Evolutionary conservation across 1,140 invertebrate genomes (phyloP).

Genomic region (Anadara kagoshimensis): DNA sequence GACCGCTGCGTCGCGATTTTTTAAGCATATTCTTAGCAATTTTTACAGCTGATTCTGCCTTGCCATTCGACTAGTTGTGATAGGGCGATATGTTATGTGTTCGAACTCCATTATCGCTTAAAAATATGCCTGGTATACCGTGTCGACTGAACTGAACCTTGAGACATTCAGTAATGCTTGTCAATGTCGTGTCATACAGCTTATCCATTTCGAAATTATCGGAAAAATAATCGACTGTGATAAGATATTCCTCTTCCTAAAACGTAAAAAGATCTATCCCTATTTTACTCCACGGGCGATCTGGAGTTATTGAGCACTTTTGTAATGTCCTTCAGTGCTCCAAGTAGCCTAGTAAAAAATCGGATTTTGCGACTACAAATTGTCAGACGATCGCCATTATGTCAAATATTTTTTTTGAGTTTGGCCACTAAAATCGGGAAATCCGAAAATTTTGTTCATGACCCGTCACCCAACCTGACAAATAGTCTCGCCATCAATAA

Average conservation of each 20-base stretch:
- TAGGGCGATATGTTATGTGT: constrained; percentile 6
- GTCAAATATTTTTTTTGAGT: too few species aligned
- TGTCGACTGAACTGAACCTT: constrained; percentile 18
- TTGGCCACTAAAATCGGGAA: too few species aligned
- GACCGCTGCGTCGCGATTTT: constrained; percentile 1
- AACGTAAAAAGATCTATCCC: constrained; percentile 13
- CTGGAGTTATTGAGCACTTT: too few species aligned
- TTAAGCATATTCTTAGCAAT: constrained; percentile 6
- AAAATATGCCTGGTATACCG: constrained; percentile 16
- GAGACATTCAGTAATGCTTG: neutral
- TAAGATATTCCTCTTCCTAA: constrained; percentile 15
- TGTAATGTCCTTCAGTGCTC: too few species aligned
- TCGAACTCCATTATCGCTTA: constrained; percentile 14
- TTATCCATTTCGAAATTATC: constrained; percentile 22
- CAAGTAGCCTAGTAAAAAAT: too few species aligned
- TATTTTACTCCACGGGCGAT: constrained; percentile 19
- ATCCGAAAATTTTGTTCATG: too few species aligned
- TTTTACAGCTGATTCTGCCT: too few species aligned
- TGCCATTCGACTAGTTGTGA: constrained; percentile 25
- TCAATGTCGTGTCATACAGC: constrained; percentile 3
- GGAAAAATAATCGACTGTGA: constrained; percentile 21
- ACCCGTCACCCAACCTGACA: too few species aligned
- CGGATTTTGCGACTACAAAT: too few species aligned
- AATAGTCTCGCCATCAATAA: too few species aligned
- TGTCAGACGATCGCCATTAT: too few species aligned